Conservation (phyloP, 2,113 vertebrate species). For the Grus americana region DNA sequence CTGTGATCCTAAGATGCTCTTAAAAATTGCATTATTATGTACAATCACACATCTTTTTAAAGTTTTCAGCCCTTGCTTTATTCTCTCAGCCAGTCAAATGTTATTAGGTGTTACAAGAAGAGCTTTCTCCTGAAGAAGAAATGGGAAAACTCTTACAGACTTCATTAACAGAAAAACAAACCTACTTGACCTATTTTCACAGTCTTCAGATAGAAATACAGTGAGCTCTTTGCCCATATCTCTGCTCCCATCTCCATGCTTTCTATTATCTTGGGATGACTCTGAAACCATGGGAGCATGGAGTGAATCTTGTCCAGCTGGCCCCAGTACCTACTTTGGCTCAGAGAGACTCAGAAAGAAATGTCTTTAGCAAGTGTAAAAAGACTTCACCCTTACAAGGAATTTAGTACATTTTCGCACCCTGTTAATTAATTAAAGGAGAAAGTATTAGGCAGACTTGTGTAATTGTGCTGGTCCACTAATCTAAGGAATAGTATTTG, state of each 20-base stretch:
- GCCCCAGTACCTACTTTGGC: background rate
- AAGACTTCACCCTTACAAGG: conserved; percentile 47
- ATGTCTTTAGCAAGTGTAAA: background rate
- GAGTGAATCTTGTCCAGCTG: conserved; percentile 43
- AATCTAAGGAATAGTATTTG: conserved; percentile 51
- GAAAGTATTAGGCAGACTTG: conserved; percentile 19
- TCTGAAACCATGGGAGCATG: background rate
- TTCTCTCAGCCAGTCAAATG: background rate
- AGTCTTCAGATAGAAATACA: conserved; percentile 21
- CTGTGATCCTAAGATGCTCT: background rate
- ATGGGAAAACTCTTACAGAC: background rate
- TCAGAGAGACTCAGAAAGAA: conserved; percentile 5
- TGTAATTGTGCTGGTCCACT: conserved; percentile 48
- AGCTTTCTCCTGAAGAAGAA: background rate
- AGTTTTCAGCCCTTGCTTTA: background rate
- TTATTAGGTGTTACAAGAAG: background rate
- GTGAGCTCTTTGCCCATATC: conserved; percentile 2
- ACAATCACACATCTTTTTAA: background rate
- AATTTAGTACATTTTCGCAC: background rate
- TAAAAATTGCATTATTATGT: background rate
- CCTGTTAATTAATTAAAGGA: conserved; percentile 16
- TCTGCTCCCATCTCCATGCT: conserved; percentile 21
- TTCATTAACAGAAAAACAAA: conserved; percentile 39
- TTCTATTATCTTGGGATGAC: conserved; percentile 35
- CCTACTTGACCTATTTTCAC: conserved; percentile 35